Evolutionary conservation across 2,797 vertebrate genomes (phyloP), one percentile per base, ranked within the genome.

Genomic region (Pteropus rufus): DNA sequence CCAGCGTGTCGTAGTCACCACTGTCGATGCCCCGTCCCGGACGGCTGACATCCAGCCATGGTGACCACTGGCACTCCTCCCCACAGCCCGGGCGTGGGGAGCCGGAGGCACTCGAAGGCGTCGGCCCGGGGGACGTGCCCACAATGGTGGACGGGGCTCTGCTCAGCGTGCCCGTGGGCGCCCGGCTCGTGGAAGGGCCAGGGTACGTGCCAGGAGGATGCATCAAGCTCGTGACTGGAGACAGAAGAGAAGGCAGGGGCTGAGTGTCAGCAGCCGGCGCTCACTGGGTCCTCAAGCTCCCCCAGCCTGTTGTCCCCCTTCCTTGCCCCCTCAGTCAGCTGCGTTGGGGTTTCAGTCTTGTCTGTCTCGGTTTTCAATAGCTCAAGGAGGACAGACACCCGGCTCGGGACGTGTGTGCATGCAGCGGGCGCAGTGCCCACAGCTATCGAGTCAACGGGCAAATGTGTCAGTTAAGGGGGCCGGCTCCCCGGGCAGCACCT

Each of bases 1-100:
- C 46, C 91, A 99, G 98, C 0, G 98, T 98, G 96, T 99, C 99
- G 0, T 95, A 98, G 79, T 99, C 99, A 16, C 98, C 99, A 0
- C 98, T 98, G 1, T 98, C 24, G 0, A 60, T 65, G 6, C 97
- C 98, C 44, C 3, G 10, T 0, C 69, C 96, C 19, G 98, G 99
- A 26, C 87, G 96, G 80, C 96, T 91, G 6, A 97, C 92, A 0
- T 98, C 98, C 15, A 98, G 97, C 99, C 99, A 99, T 0, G 69
- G 0, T 4, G 99, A 98, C 99, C 99, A 99, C 0, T 69, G 0
- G 90, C 99, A 99, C 7, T 97, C 56, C 92, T 99, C 98, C 58
- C 85, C 98, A 4, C 99, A 99, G 34, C 73, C 34, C 0, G 96
- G 81, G 87, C 49, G 4, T 4, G 34, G 2, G 0, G 3, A 0